Evolutionary conservation across 2,113 vertebrate species (phyloP).

Genomic region (Eupsittula cactorum): DNA sequence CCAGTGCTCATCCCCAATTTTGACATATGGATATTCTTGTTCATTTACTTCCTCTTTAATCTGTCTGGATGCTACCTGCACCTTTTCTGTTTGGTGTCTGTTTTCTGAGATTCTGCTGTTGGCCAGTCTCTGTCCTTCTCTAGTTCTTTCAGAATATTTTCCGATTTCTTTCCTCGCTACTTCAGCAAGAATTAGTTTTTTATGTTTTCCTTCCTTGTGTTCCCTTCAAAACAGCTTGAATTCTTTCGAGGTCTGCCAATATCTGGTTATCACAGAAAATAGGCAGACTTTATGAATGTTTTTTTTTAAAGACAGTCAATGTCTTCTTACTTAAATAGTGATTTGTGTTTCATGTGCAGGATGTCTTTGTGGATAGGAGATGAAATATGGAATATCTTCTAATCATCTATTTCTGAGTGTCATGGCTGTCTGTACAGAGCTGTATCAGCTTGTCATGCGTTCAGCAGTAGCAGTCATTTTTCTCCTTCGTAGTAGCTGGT

Average conservation of each 20-base stretch:
- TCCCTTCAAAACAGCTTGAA: not conserved
- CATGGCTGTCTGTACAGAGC: not conserved
- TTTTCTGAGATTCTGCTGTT: not conserved
- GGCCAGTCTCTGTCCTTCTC: not conserved
- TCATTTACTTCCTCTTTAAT: not conserved
- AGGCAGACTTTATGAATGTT: not conserved
- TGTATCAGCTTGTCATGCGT: not conserved
- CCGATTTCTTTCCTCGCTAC: not conserved
- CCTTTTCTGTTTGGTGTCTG: not conserved
- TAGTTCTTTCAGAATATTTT: not conserved
- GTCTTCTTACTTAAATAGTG: not conserved
- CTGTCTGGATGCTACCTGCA: not conserved
- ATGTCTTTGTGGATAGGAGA: not conserved
- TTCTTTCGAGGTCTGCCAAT: not conserved
- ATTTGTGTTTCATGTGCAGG: not conserved
- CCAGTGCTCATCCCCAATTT: not conserved
- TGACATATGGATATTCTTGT: not conserved
- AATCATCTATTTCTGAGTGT: not conserved
- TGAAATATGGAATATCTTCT: not conserved
- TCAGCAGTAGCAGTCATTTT: no score
- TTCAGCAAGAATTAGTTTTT: not conserved
- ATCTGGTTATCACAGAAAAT: not conserved
- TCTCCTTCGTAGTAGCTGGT: no score
- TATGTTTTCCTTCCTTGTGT: not conserved
- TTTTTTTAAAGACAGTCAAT: not conserved